Conservation (phyloP, 2,113 vertebrate species). For the Macheiramphus alcinus region DNA sequence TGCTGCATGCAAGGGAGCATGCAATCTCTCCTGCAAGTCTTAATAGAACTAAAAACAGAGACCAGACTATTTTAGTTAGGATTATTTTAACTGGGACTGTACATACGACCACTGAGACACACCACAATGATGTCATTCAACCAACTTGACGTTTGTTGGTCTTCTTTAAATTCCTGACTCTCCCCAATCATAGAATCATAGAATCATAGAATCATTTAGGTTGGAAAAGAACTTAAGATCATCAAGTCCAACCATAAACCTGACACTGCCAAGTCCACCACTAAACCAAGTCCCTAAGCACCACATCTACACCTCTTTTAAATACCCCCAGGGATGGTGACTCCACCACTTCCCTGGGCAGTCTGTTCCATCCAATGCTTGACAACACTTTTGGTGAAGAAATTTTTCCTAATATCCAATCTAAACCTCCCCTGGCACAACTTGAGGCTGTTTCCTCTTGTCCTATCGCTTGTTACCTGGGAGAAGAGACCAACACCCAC, state of each 20-base stretch:
- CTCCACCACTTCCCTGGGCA: background rate
- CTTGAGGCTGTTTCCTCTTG: background rate
- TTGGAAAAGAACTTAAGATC: background rate
- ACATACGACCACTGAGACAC: background rate
- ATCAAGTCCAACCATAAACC: background rate
- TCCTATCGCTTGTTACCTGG: background rate
- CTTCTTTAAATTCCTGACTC: background rate
- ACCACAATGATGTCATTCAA: background rate
- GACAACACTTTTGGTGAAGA: rapidly evolving
- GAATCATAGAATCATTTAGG: background rate
- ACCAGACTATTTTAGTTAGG: background rate
- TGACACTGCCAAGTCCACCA: background rate
- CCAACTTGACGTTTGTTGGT: background rate
- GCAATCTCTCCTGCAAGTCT: background rate
- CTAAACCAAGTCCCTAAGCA: background rate
- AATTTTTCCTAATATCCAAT: background rate
- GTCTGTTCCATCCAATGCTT: background rate
- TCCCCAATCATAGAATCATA: background rate
- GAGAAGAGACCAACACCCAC: rapidly evolving
- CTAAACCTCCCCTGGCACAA: background rate
- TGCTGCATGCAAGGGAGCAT: background rate
- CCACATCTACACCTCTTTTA: background rate
- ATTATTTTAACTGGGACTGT: background rate
- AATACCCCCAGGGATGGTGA: background rate
- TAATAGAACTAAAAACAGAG: background rate